Evolutionary conservation across 2,797 vertebrate species (phyloP).

Genomic region (Enteromius anoplus): DNA sequence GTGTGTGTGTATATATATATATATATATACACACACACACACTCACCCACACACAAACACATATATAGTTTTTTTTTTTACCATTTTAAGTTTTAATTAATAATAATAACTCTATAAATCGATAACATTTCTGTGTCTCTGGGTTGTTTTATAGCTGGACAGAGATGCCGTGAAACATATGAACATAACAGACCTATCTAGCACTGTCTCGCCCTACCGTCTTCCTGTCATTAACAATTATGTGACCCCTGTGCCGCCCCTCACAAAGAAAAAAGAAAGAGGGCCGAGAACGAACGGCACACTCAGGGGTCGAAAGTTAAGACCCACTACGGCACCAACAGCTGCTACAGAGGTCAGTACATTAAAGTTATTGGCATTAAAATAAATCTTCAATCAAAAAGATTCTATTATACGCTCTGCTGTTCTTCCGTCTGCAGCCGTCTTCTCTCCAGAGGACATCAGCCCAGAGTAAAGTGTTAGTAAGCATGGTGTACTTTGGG

Average conservation of each 20-base stretch:
- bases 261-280: constrained; percentile 72
- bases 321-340: constrained; percentile 76
- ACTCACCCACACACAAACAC: too few relatives aligned
- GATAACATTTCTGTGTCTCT: not conserved
- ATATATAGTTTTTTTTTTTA: not conserved
- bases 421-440: constrained; percentile 72
- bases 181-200: constrained; percentile 65
- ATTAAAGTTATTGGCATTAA: not conserved
- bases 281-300: constrained; percentile 62
- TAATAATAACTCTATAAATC: not conserved
- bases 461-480: constrained; percentile 76
- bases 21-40: too few relatives aligned
- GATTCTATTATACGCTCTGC: not conserved
- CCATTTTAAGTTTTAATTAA: not conserved
- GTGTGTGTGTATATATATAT: too few relatives aligned
- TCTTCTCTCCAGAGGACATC: constrained; percentile 76
- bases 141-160: constrained; percentile 67
- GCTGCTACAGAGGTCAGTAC: constrained; percentile 70
- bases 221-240: constrained; percentile 82
- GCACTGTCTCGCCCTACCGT: constrained; percentile 75
- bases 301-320: constrained; percentile 75
- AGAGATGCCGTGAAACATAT: constrained; percentile 68
- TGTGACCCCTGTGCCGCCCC: constrained; percentile 80
- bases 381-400: not conserved
- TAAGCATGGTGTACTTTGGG: constrained; percentile 90